Evolutionary conservation across 2,888 invertebrate species (phyloP), one percentile per base, ranked within the genome.

Genomic region (Cepaea hortensis): DNA sequence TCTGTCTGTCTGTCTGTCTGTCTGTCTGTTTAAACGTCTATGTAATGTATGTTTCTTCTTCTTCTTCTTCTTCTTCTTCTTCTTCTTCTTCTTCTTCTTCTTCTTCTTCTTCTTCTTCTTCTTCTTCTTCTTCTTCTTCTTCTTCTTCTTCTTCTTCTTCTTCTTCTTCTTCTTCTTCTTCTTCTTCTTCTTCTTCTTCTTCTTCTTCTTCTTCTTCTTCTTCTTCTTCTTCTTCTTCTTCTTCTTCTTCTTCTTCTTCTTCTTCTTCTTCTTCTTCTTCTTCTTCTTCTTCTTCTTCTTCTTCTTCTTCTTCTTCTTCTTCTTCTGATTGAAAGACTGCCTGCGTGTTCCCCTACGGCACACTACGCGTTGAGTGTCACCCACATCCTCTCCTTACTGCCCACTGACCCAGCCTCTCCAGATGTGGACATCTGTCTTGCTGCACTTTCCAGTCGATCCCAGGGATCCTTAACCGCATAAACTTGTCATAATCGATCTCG

Each of bases 31-130:
- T 35, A 35, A 35, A 35, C 35, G 35, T 35, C 35, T 35, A 35
- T 35, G 0, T 35, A 35, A 35, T 35, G 35, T 35, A 35, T 35
- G 35, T 35, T 68, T 68, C 18, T 82, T 46, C 70, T 50, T 82
- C 70, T 70, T 18, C 6, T 46, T 70, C 70, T 82, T n/a, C 70
- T 68, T 68, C 50, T 82, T n/a, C 68, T 46, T 70, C 46, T 48
- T n/a, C 70, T 50, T 35, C 62, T 65, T 61, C 46, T 62, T 35
- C 15, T 61, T 81, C 68, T 13, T 68, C 20, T 18, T 15, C 73
- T 55, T 77, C 77, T 77, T 55, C 55, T n/a, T 77, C 77, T 77
- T 55, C 55, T 55, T 77, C 77, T 55, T n/a, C 70, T 50, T 35
- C 62, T 65, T 61, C 46, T 62, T 35, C 61, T 61, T 81, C 68